These are phyloP conservation scores for Drosophila ambigua DNA, from an alignment of 1,140 invertebrate species.

Conservation along the genomic window DNA sequence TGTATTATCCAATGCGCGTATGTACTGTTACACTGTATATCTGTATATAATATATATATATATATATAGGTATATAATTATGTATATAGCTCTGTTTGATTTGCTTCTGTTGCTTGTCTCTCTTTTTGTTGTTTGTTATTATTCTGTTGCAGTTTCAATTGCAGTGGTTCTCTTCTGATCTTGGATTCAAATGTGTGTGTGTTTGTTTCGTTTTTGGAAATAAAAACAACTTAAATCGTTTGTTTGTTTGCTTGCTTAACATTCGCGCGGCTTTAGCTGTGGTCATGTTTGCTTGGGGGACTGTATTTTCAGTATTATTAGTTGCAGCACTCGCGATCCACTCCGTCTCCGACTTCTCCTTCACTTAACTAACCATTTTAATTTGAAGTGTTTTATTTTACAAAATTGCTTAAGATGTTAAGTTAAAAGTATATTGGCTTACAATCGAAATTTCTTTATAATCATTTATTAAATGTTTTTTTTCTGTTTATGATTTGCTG, in stretches of 20 bases:
- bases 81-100: constrained; percentile 82
- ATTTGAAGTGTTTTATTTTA: constrained; percentile 80
- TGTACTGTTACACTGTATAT: constrained; percentile 72
- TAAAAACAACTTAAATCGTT: constrained; percentile 16
- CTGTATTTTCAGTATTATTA: constrained; percentile 35
- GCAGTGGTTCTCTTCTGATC: constrained; percentile 14
- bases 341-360: constrained; percentile 12
- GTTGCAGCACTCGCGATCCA: constrained; percentile 44
- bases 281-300: constrained; percentile 19
- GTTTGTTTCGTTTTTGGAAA: constrained; percentile 4
- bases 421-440: constrained; percentile 81
- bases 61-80: constrained; percentile 67
- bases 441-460: constrained; percentile 71
- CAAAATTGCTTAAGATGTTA: constrained; percentile 76
- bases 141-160: constrained; percentile 9
- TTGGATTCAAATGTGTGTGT: background rate
- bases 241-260: constrained; percentile 2
- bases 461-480: constrained; percentile 62
- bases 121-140: constrained; percentile 36
- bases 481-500: constrained; percentile 35
- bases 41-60: constrained; percentile 66
- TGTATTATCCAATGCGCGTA: constrained; percentile 58
- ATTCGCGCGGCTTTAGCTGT: constrained; percentile 21
- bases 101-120: constrained; percentile 76
- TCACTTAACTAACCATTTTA: constrained; percentile 65